phyloP scores from a whole-genome alignment of 2,113 vertebrate genomes.

The Chrysemys picta region DNA sequence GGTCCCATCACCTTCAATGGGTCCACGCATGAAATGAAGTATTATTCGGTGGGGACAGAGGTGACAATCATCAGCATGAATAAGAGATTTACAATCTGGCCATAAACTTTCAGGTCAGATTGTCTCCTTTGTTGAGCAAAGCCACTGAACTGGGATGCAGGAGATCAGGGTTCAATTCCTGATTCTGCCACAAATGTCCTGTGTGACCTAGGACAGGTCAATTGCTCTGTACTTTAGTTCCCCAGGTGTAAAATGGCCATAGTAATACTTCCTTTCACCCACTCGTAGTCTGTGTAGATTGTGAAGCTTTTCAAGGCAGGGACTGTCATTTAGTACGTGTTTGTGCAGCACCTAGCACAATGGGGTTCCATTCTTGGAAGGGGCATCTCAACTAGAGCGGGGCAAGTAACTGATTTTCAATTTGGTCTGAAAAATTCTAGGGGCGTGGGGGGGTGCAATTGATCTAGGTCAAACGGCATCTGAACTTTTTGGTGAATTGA shows the following conservation, averaged over 20 bases:
- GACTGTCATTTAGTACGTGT: neutral
- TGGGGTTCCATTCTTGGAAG: neutral
- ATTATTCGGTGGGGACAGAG: neutral
- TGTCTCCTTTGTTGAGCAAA: neutral
- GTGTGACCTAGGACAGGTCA: neutral
- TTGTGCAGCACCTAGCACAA: rapidly evolving
- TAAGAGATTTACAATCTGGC: neutral
- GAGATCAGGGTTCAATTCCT: neutral
- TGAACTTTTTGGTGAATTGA: neutral
- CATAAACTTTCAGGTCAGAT: neutral
- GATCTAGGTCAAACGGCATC: neutral
- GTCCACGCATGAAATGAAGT: neutral
- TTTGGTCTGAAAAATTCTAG: neutral
- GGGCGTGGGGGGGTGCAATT: neutral
- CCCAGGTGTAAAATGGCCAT: neutral
- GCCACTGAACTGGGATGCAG: neutral
- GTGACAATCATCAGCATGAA: neutral
- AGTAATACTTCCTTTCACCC: neutral
- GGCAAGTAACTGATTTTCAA: neutral
- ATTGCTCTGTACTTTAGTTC: neutral
- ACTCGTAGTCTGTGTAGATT: neutral
- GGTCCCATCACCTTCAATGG: neutral
- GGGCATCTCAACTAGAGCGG: neutral
- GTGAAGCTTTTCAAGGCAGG: neutral
- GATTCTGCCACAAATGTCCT: neutral